Base-by-base conservation (phyloP, 2,113 vertebrate genomes). In the Tupaia chinensis region DNA sequence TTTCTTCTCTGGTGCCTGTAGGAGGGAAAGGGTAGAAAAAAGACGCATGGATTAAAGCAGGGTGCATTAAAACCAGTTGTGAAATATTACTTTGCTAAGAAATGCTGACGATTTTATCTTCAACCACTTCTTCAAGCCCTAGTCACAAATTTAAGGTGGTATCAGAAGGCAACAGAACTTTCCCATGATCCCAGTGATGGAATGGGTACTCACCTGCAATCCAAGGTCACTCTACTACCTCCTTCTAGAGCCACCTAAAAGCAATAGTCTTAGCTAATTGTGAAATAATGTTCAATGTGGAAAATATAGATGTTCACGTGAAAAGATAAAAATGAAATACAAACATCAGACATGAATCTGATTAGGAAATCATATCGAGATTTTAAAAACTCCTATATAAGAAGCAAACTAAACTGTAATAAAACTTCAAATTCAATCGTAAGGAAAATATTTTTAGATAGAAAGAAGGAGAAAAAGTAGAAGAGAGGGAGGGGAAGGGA, bases 1-100 rank as follows among this genome's bases (percentile, higher is more conserved):
- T 97, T 97, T 99, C 98, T 99, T 98, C 97, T 99, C 99, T 72
- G 98, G 66, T 1, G 11, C 95, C 99, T 99, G 98, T 99, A 97
- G 79, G 93, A 96, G 27, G 96, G 3, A 54, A 27, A 14, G 58
- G 16, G 9, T 54, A 8, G 14, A 68, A 87, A 94, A 96, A 91
- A 88, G 60, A 86, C 12, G 92, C 2, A 56, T 20, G 10, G 53
- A 66, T 91, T 95, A 85, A 93, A 79, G 7, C 44, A 73, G 4
- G 60, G 34, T 81, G 3, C 44, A 89, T 89, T 93, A 94, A 89
- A 91, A 88, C 12, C 4, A 83, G 63, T 34, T 85, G 70, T 22
- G 79, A 76, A 96, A 90, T 23, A 78, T 23, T 58, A 87, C 19
- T 90, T 81, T 79, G 65, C 56, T 61, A 68, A 87, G 70, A 27